Percentiles rank a stretch among this genome's conserved stretches.
Evolutionary conservation across 2,113 vertebrate species (phyloP).

Genomic region (Hepsetus odoe): DNA sequence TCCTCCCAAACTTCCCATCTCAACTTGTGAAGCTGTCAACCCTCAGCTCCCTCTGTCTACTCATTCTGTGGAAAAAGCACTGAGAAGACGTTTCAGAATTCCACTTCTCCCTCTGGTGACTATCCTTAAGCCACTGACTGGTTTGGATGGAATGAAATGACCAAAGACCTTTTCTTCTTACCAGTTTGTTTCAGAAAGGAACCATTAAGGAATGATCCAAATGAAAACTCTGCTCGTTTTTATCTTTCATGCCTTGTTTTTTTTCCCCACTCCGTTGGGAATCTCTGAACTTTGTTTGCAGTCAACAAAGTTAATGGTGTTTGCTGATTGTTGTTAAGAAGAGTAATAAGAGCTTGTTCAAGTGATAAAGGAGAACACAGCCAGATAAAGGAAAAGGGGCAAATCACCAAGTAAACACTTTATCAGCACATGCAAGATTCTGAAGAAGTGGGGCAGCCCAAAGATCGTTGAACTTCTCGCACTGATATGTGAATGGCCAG

Average conservation of each 20-base stretch:
- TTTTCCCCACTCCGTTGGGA: background rate
- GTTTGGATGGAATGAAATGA: background rate
- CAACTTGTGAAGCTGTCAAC: constrained; percentile 53
- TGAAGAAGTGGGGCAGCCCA: background rate
- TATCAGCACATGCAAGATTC: background rate
- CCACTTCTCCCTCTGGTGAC: constrained; percentile 40
- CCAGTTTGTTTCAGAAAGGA: background rate
- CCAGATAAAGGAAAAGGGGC: background rate
- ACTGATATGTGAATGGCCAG: background rate
- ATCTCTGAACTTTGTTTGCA: background rate
- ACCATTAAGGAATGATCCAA: too few relatives aligned
- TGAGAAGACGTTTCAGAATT: constrained; percentile 52
- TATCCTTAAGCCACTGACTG: background rate
- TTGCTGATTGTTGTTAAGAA: background rate
- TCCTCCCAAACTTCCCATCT: constrained; percentile 33
- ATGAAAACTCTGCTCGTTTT: too few relatives aligned
- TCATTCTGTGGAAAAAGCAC: constrained; percentile 47
- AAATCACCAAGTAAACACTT: background rate
- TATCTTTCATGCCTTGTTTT: too few relatives aligned
- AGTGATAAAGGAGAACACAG: background rate
- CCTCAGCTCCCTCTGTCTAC: constrained; percentile 40
- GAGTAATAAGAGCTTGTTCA: background rate
- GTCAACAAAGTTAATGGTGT: background rate
- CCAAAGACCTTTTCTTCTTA: background rate
- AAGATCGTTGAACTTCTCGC: background rate